phyloP scores from a whole-genome alignment of 2,888 invertebrate genomes.

The Abrostola triplasia region DNA sequence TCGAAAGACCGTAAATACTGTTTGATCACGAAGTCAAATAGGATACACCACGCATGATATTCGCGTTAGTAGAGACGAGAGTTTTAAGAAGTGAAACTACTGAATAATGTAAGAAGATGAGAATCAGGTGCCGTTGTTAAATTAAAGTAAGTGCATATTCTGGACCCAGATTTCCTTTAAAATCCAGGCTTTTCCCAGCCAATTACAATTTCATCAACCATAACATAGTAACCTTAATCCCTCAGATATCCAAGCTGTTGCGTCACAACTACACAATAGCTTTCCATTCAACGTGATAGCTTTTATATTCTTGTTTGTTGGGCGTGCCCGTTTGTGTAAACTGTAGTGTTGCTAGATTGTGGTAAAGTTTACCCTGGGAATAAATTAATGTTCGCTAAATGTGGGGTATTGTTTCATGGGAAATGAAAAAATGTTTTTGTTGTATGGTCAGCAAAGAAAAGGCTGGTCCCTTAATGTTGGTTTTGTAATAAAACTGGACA shows the following conservation, averaged over 20 bases:
- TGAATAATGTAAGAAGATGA: no score
- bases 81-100: no score
- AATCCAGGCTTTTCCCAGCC: slow-evolving; percentile 22
- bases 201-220: slow-evolving; percentile 50
- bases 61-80: no score
- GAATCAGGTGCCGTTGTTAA: no score
- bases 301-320: slow-evolving; percentile 58
- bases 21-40: no score
- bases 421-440: slow-evolving; percentile 14
- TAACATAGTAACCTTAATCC: slow-evolving; percentile 54
- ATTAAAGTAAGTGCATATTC: no score
- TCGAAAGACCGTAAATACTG: no score
- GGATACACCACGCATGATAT: no score
- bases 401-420: slow-evolving; percentile 41
- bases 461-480: not conserved
- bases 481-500: not conserved
- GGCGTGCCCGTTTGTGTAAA: slow-evolving; percentile 52
- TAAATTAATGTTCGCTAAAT: slow-evolving; percentile 51
- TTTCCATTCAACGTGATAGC: slow-evolving; percentile 55
- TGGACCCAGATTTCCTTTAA: not conserved
- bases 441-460: slow-evolving; percentile 1
- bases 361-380: slow-evolving; percentile 42
- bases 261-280: slow-evolving; percentile 53
- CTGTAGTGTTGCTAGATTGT: slow-evolving; percentile 53
- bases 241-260: slow-evolving; percentile 48